These are phyloP conservation scores for Sitobion miscanthi DNA, from an alignment of 1,140 invertebrate species.

Conservation along the genomic window DNA sequence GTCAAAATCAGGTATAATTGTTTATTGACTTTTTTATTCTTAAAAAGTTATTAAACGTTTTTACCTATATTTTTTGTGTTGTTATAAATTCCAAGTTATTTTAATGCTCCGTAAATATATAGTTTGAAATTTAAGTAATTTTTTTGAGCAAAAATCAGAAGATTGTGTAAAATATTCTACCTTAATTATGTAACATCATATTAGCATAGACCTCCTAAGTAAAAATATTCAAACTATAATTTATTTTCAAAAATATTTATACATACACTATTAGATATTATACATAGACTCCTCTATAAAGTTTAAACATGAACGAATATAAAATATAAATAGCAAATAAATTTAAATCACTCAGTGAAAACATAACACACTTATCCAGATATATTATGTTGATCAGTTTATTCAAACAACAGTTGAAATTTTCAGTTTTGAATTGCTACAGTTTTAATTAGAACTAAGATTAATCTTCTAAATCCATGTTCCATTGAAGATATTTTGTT, in stretches of 20 bases:
- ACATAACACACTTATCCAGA: neutral
- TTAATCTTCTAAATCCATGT: neutral
- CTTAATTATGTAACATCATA: neutral
- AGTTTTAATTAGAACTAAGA: neutral
- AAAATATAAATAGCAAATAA: neutral
- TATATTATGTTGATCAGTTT: neutral
- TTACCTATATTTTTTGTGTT: too few species aligned
- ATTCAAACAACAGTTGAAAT: neutral
- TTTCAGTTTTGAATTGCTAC: neutral
- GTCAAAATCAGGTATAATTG: too few species aligned
- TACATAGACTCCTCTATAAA: neutral
- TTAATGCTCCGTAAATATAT: too few species aligned
- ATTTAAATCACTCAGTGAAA: neutral
- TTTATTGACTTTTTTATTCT: too few species aligned
- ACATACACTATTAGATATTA: too few species aligned
- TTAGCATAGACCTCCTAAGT: neutral
- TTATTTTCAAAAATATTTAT: neutral
- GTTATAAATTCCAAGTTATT: too few species aligned
- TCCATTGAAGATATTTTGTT: neutral
- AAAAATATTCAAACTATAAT: neutral
- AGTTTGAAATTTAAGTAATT: too few species aligned
- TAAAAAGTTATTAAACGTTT: too few species aligned
- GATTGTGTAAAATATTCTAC: neutral
- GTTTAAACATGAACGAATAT: neutral
- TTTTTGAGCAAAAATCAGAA: neutral